A percentile compares a stretch with the other conserved stretches of the same genome.
phyloP scores from a whole-genome alignment of 2,797 vertebrate species.

The Catharus ustulatus region DNA sequence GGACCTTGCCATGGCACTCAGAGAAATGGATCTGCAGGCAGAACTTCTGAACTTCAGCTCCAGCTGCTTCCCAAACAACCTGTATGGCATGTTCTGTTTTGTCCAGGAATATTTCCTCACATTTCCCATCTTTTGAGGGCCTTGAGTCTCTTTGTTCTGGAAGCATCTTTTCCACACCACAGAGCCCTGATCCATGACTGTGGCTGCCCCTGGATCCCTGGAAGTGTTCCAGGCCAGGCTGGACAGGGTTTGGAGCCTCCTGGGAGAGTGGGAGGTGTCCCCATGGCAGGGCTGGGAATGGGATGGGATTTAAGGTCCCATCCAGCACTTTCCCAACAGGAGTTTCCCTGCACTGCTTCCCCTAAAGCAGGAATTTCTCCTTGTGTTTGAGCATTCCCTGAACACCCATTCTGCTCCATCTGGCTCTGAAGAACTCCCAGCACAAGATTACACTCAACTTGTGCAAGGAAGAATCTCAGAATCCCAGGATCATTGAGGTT shows the following conservation, averaged over 20 bases:
- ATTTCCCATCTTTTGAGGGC: not conserved
- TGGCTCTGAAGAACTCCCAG: not conserved
- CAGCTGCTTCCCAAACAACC: not conserved
- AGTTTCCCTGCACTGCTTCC: not conserved
- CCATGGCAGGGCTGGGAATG: not conserved
- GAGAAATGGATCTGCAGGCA: not conserved
- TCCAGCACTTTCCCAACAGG: not conserved
- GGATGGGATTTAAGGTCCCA: not conserved
- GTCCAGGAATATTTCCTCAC: not conserved
- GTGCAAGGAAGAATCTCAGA: not conserved
- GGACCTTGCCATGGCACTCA: not conserved
- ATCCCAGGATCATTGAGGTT: not conserved
- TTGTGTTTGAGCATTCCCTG: not conserved
- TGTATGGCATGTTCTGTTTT: rapidly evolving
- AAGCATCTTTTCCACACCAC: not conserved
- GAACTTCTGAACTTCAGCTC: not conserved
- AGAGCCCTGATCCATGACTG: not conserved
- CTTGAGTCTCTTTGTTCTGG: not conserved
- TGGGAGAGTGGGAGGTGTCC: rapidly evolving
- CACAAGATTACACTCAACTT: not conserved
- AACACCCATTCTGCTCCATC: rapidly evolving
- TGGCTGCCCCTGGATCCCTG: not conserved
- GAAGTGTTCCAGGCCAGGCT: rapidly evolving
- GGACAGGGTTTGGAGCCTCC: rapidly evolving
- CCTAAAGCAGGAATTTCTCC: rapidly evolving